Evolutionary conservation across 1,140 invertebrate genomes (phyloP).

Genomic region (Tachypleus tridentatus): DNA sequence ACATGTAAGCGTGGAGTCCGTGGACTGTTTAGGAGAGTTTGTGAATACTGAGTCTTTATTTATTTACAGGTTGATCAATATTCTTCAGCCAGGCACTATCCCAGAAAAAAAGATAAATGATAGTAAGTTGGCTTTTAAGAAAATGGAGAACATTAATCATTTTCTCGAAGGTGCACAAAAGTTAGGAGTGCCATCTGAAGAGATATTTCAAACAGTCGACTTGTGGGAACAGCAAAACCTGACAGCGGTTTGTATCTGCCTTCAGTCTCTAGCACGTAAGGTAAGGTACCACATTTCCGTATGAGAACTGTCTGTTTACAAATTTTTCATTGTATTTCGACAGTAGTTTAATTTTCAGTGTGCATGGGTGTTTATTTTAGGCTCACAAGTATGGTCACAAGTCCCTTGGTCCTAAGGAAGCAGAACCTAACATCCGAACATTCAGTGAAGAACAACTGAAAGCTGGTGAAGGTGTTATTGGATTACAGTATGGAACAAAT

Average conservation of each 20-base stretch:
- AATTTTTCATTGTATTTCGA: no score
- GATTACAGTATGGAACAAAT: conserved; percentile 85
- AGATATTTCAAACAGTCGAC: conserved; percentile 79
- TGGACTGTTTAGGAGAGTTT: no score
- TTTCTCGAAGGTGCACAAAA: conserved; percentile 72
- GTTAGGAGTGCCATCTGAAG: conserved; percentile 81
- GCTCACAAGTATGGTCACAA: conserved; percentile 65
- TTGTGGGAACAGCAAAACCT: conserved; percentile 90
- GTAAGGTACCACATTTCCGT: not conserved
- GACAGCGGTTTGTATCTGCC: conserved; percentile 84
- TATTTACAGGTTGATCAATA: conserved; percentile 54
- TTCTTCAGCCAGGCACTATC: conserved; percentile 34
- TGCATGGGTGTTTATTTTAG: conserved; percentile 18
- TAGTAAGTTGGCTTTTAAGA: conserved; percentile 74
- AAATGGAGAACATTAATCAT: conserved; percentile 96
- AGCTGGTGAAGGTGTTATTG: conserved; percentile 78
- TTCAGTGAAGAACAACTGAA: conserved; percentile 70
- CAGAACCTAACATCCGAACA: conserved; percentile 69
- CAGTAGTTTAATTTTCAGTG: no score
- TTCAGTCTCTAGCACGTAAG: conserved; percentile 87
- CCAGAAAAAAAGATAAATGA: conserved; percentile 18
- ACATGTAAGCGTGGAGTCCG: no score
- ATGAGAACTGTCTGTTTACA: no score
- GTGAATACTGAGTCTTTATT: no score
- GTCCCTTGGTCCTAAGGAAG: conserved; percentile 82